Conservation (phyloP, 1,140 invertebrate genomes). For the Drosophila repletoides region DNA sequence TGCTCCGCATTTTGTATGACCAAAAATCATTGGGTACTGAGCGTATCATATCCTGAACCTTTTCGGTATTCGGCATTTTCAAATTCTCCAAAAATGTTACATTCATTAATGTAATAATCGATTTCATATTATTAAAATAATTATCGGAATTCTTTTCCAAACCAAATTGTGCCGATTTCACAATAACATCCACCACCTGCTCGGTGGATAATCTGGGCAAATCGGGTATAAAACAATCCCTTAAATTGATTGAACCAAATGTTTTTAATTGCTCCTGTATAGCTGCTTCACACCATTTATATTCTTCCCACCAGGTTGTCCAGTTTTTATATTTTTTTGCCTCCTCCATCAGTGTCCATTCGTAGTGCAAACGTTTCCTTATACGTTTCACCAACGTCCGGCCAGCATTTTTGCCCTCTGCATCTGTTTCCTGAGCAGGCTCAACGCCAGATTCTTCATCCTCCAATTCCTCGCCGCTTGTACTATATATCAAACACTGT, state of each 20-base stretch:
- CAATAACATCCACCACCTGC: constrained; percentile 51
- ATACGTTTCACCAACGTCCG: constrained; percentile 50
- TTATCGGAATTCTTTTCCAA: constrained; percentile 59
- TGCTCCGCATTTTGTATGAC: constrained; percentile 61
- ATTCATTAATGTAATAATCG: constrained; percentile 62
- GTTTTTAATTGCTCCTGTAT: constrained; percentile 44
- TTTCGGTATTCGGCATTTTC: constrained; percentile 37
- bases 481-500: constrained; percentile 60
- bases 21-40: constrained; percentile 57
- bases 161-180: constrained; percentile 52
- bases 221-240: constrained; percentile 62
- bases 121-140: constrained; percentile 62
- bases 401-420: constrained; percentile 36
- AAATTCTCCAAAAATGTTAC: constrained; percentile 61
- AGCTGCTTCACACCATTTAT: constrained; percentile 46
- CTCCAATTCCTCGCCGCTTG: constrained; percentile 60
- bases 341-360: constrained; percentile 40
- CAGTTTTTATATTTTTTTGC: constrained; percentile 51
- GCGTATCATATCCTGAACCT: constrained; percentile 58
- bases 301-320: constrained; percentile 59
- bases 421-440: not conserved
- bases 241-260: constrained; percentile 48
- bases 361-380: constrained; percentile 50
- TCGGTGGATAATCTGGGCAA: constrained; percentile 53
- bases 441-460: constrained; percentile 33